Percentiles rank a stretch among this genome's conserved stretches.
Conservation (phyloP, 2,888 invertebrate species). For the Thelaira solivaga region DNA sequence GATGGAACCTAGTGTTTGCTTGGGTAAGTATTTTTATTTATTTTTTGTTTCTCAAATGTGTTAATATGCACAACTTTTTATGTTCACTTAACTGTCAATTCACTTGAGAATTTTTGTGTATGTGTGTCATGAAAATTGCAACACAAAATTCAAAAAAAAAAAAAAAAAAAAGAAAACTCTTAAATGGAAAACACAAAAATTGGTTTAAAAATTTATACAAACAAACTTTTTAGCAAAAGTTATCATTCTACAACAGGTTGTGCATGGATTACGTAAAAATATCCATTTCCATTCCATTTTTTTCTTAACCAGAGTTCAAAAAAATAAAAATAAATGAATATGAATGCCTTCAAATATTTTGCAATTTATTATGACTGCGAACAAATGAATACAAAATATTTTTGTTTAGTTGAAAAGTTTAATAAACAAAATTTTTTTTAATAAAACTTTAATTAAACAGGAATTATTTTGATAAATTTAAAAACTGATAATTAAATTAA, state of each 20-base stretch:
- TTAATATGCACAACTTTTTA: slow-evolving; percentile 44
- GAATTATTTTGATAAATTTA: too few species aligned
- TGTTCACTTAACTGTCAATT: slow-evolving; percentile 50
- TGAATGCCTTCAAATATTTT: too few species aligned
- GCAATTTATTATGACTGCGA: too few species aligned
- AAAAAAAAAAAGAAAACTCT: slow-evolving; percentile 1
- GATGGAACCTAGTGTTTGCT: too few species aligned
- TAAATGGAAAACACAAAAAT: slow-evolving; percentile 21
- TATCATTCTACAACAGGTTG: slow-evolving; percentile 32
- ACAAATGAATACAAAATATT: too few species aligned
- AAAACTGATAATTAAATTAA: too few species aligned
- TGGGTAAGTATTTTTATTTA: too few species aligned
- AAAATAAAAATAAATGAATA: not conserved
- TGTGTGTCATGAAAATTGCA: slow-evolving; percentile 4
- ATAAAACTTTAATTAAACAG: too few species aligned
- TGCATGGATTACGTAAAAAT: not conserved
- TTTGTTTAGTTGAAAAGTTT: too few species aligned
- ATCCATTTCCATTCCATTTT: not conserved
- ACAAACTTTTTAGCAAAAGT: slow-evolving; percentile 11
- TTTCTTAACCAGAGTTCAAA: not conserved
- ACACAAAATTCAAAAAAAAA: not conserved
- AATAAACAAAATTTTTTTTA: too few species aligned
- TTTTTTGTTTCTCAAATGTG: slow-evolving; percentile 24
- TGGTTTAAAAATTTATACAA: slow-evolving; percentile 25
- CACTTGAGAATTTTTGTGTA: slow-evolving; percentile 36